phyloP scores from a whole-genome alignment of 2,113 vertebrate genomes.

The Tringa solitaria region DNA sequence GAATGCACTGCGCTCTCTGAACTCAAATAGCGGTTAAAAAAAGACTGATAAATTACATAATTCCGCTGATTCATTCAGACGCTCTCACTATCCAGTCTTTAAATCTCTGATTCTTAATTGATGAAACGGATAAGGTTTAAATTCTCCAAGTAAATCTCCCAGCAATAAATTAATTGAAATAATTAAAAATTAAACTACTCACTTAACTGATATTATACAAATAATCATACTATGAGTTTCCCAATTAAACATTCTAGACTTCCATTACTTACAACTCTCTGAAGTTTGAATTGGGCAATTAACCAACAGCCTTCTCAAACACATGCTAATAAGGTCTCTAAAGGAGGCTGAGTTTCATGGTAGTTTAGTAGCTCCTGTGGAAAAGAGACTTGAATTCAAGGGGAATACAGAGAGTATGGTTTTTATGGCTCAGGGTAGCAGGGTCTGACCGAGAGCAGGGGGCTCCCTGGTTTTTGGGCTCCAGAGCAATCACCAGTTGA shows the following conservation, averaged over 20 bases:
- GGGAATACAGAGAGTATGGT: not conserved
- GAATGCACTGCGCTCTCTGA: not conserved
- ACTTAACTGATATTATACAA: slow-evolving; percentile 67
- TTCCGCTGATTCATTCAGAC: slow-evolving; percentile 13
- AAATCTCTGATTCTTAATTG: slow-evolving; percentile 63
- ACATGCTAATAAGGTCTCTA: slow-evolving; percentile 34
- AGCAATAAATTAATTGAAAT: slow-evolving; percentile 78
- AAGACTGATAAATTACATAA: not conserved
- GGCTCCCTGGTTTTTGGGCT: not conserved
- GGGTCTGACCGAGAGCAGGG: not conserved
- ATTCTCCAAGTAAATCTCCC: slow-evolving; percentile 72
- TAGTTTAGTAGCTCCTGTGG: not conserved
- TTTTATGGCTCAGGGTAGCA: not conserved
- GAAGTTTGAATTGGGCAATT: slow-evolving; percentile 73
- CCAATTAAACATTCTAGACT: slow-evolving; percentile 68
- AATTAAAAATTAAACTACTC: slow-evolving; percentile 74
- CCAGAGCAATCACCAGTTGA: not conserved
- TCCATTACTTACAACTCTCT: slow-evolving; percentile 72
- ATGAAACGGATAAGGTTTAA: slow-evolving; percentile 51
- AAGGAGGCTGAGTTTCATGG: slow-evolving; percentile 17
- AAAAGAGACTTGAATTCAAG: not conserved
- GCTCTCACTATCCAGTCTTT: slow-evolving; percentile 14
- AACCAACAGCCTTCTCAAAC: slow-evolving; percentile 45
- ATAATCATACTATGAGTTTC: slow-evolving; percentile 71
- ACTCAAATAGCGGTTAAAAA: not conserved